Evolutionary conservation across 1,140 invertebrate species (phyloP).

Genomic region (silkworm (Bombyx mori)): DNA sequence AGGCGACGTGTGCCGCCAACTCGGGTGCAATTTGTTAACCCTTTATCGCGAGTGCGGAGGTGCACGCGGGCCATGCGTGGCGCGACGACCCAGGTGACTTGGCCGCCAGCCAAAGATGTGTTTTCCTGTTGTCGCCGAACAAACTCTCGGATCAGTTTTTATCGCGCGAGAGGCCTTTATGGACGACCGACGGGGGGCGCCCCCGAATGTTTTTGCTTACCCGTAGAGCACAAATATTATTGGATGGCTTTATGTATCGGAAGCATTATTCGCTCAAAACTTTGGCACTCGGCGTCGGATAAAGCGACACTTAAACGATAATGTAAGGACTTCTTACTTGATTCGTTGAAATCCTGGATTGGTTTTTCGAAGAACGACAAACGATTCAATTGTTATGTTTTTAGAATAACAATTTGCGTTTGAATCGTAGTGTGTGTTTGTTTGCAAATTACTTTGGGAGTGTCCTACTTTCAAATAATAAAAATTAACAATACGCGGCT

Average conservation of each 20-base stretch:
- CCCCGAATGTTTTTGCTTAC: slow-evolving; percentile 53
- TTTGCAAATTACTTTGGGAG: no score
- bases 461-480: no score
- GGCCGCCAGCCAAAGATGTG: slow-evolving; percentile 64
- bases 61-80: slow-evolving; percentile 20
- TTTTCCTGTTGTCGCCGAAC: slow-evolving; percentile 62
- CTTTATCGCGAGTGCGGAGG: slow-evolving; percentile 38
- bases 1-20: slow-evolving; percentile 43
- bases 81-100: slow-evolving; percentile 54
- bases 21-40: slow-evolving; percentile 57
- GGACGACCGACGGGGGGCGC: slow-evolving; percentile 50
- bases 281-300: slow-evolving; percentile 45
- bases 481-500: no score
- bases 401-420: no score
- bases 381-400: no score
- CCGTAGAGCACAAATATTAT: slow-evolving; percentile 52
- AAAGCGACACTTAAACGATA: slow-evolving; percentile 34
- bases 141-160: slow-evolving; percentile 70
- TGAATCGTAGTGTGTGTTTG: no score
- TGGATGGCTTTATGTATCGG: slow-evolving; percentile 66
- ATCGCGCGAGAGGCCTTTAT: slow-evolving; percentile 69
- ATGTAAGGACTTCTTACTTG: no score
- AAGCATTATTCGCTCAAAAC: slow-evolving; percentile 66
- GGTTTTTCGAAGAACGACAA: no score
- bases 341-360: no score